Percentiles rank a stretch among this genome's conserved stretches.
Conservation (phyloP, 2,888 invertebrate species). For the Thera britannica region DNA sequence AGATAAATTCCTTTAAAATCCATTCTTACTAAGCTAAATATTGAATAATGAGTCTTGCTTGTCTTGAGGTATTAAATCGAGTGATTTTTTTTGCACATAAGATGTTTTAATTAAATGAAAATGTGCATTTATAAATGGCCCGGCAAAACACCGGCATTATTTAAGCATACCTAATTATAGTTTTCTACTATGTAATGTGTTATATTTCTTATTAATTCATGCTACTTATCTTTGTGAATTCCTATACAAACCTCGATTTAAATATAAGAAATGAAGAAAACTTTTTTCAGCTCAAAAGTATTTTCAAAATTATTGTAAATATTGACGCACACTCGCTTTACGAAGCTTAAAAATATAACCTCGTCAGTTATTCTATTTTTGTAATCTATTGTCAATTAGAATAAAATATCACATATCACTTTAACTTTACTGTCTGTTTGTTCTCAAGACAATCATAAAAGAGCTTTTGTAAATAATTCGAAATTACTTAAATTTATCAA, state of each 20-base stretch:
- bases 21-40: too few relatives aligned
- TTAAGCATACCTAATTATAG: too few relatives aligned
- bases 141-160: too few relatives aligned
- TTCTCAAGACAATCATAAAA: slow-evolving; percentile 30
- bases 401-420: slow-evolving; percentile 61
- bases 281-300: slow-evolving; percentile 23
- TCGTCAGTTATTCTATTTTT: slow-evolving; percentile 57
- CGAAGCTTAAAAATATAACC: slow-evolving; percentile 32
- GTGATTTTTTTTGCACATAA: too few relatives aligned
- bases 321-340: slow-evolving; percentile 33
- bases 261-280: background rate
- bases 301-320: slow-evolving; percentile 15
- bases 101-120: too few relatives aligned
- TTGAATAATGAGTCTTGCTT: too few relatives aligned
- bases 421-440: slow-evolving; percentile 35
- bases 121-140: too few relatives aligned
- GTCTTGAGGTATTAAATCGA: too few relatives aligned
- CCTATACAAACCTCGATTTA: slow-evolving; percentile 7
- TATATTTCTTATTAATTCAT: background rate
- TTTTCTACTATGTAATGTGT: too few relatives aligned
- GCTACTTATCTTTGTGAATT: background rate
- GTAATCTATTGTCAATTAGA: slow-evolving; percentile 62
- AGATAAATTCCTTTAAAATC: too few relatives aligned
- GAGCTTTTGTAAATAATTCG: slow-evolving; percentile 57
- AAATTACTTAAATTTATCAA: slow-evolving; percentile 15